Base-by-base conservation (phyloP, 2,888 invertebrate species). In the Exocentrus adspersus region DNA sequence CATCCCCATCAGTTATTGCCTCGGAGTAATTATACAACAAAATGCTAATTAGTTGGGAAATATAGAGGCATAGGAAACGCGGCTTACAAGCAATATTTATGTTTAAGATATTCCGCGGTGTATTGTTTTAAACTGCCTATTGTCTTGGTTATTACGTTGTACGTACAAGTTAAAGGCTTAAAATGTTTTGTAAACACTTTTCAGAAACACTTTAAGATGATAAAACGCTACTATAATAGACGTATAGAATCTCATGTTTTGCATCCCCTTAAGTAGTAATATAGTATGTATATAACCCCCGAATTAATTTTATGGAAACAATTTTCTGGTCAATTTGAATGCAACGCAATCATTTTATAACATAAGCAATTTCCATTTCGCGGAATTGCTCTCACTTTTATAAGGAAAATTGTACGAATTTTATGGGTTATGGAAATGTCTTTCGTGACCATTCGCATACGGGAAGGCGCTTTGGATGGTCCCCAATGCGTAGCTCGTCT, bases 381-480 rank as follows among this genome's bases (percentile, higher is more conserved):
- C n/a, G n/a, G n/a, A 32, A 69, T 67, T 51, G 68, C 64, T 66
- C 60, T 59, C 65, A 64, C 58, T 65, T 64, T 62, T 62, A 62
- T 62, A 64, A 60, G 51, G 64, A 62, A 65, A 60, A 63, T 59
- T 61, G 58, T 64, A 62, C 54, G 48, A 63, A 60, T 41, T 58
- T 64, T 66, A 65, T 64, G 51, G 41, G 62, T 51, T 65, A 67
- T 62, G 67, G 65, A 65, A 69, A 69, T 69, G 60, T 48, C 51
- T 57, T 60, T 30, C 62, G 62, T 64, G 60, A 46, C 68, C 64
- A 64, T 68, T 64, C 69, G 60, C 67, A 69, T 59, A 54, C 59
- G 59, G 65, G 67, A 65, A 53, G 65, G 69, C 65, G 60, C 60
- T 53, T 60, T 54, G 30, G 56, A 66, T 62, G 64, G 63, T 69